Conservation (phyloP, 1,140 invertebrate genomes). For the Panulirus ornatus region DNA sequence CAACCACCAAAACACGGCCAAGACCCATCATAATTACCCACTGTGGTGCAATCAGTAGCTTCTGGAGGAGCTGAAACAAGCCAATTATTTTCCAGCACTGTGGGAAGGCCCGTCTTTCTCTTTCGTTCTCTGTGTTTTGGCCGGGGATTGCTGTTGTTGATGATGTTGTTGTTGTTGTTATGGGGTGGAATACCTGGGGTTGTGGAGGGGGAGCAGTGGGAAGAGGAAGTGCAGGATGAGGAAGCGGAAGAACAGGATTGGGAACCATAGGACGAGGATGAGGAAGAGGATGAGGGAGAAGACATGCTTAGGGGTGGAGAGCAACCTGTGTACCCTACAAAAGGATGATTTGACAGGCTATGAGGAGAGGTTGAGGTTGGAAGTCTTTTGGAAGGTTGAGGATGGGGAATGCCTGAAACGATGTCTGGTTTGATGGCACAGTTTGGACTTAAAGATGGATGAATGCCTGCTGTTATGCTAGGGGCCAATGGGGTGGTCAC, state of each 20-base stretch:
- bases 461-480: constrained; percentile 70
- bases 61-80: constrained; percentile 44
- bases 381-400: constrained; percentile 26
- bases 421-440: constrained; percentile 60
- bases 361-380: constrained; percentile 60
- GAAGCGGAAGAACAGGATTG: background rate
- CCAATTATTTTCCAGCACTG: constrained; percentile 69
- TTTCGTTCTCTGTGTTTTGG: constrained; percentile 54
- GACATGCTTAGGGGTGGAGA: constrained; percentile 35
- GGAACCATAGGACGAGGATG: constrained; percentile 76
- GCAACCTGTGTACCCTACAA: constrained; percentile 38
- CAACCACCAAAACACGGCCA: constrained; percentile 61
- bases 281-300: constrained; percentile 63
- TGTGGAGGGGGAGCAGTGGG: constrained; percentile 75
- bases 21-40: constrained; percentile 67
- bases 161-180: constrained; percentile 60
- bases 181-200: constrained; percentile 74
- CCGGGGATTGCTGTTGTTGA: constrained; percentile 67
- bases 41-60: constrained; percentile 63
- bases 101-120: constrained; percentile 64
- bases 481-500: constrained; percentile 19
- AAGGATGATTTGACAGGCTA: constrained; percentile 33
- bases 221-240: constrained; percentile 11
- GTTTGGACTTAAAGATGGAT: constrained; percentile 54
- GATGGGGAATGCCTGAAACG: constrained; percentile 70